These are phyloP conservation scores for Drosophila pseudotakahashii DNA, from an alignment of 2,888 invertebrate species.

Conservation along the genomic window DNA sequence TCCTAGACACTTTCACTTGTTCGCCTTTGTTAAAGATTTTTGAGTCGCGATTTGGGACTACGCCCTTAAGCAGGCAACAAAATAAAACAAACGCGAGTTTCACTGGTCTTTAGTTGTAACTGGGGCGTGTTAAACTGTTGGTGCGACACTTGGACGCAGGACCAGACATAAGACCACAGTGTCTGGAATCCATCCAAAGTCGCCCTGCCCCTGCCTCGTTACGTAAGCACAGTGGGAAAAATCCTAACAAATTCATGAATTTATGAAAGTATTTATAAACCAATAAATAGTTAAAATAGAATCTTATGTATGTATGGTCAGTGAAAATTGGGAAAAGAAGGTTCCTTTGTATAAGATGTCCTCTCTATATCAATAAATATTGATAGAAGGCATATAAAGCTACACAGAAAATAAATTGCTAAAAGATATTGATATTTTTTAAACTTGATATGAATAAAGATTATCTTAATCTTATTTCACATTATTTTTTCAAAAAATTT, in stretches of 20 bases:
- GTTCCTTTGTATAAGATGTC: too few species aligned
- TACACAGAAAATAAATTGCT: too few species aligned
- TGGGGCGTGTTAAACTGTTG: slow-evolving; percentile 72
- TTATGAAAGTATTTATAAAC: background rate
- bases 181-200: slow-evolving; percentile 29
- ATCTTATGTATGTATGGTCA: too few species aligned
- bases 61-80: slow-evolving; percentile 58
- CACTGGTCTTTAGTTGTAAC: slow-evolving; percentile 27
- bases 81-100: slow-evolving; percentile 51
- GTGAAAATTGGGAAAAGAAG: too few species aligned
- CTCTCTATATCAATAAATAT: too few species aligned
- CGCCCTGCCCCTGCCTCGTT: background rate
- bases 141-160: slow-evolving; percentile 62
- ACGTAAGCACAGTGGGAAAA: background rate
- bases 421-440: too few species aligned
- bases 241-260: background rate
- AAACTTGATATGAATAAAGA: too few species aligned
- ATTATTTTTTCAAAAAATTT: too few species aligned
- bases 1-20: slow-evolving; percentile 54
- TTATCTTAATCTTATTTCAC: too few species aligned
- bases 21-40: slow-evolving; percentile 21
- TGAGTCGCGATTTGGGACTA: slow-evolving; percentile 7
- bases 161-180: slow-evolving; percentile 35
- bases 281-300: too few species aligned
- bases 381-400: too few species aligned